Evolutionary conservation across 2,888 invertebrate genomes (phyloP).

Genomic region (Callimorpha dominula): DNA sequence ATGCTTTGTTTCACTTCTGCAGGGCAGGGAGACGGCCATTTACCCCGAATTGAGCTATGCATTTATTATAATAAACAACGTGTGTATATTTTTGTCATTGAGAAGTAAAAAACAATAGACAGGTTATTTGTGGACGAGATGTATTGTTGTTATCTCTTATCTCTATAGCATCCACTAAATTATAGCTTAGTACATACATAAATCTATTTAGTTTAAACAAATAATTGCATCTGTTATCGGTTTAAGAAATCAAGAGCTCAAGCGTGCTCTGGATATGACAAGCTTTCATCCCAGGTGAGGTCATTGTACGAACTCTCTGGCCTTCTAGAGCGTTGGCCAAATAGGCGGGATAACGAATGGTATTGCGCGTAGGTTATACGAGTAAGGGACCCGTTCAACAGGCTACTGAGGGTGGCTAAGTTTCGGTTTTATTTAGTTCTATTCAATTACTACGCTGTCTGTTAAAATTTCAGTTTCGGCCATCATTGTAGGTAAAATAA

Average conservation of each 20-base stretch:
- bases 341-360: background rate
- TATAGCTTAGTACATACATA: background rate
- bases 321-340: background rate
- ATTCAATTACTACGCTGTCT: background rate
- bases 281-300: background rate
- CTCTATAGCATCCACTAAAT: background rate
- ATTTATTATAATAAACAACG: constrained; percentile 15
- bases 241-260: background rate
- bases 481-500: background rate
- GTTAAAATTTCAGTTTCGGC: background rate
- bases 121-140: background rate
- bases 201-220: background rate
- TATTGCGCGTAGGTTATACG: background rate
- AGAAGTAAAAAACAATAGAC: background rate
- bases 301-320: background rate
- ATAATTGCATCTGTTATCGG: background rate
- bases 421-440: background rate
- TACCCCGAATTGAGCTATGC: constrained; percentile 62
- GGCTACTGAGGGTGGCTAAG: background rate
- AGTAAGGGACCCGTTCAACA: background rate
- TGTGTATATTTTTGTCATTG: constrained; percentile 9
- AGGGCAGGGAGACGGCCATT: constrained; percentile 66
- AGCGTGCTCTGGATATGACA: background rate
- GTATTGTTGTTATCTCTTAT: background rate
- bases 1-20: constrained; percentile 69